A percentile compares a stretch with the other conserved stretches of the same genome.
Conservation (phyloP, 2,797 vertebrate species). For the Onychomys arenicola region DNA sequence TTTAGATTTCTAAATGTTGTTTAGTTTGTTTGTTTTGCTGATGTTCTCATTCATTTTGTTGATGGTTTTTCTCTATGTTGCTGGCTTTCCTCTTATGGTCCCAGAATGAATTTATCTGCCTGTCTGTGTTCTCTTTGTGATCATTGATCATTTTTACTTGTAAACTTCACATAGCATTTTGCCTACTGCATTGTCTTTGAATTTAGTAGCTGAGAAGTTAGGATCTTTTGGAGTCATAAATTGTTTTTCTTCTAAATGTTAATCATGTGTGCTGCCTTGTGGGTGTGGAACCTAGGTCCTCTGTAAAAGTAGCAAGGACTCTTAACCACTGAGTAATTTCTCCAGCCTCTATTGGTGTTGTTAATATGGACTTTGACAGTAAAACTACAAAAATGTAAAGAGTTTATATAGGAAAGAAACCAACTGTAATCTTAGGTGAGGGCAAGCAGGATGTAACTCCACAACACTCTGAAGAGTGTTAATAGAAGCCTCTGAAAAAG, state of each 20-base stretch:
- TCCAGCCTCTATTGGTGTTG: neutral
- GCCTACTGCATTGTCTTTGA: neutral
- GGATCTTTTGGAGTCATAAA: neutral
- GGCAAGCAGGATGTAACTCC: neutral
- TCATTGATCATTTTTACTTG: neutral
- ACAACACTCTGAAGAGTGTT: neutral
- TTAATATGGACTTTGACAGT: neutral
- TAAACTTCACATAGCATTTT: neutral
- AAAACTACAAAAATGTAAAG: neutral
- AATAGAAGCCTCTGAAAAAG: neutral
- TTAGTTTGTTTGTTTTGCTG: neutral
- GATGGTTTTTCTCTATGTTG: neutral
- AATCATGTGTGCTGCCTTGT: neutral
- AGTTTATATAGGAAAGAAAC: neutral
- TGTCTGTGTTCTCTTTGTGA: neutral
- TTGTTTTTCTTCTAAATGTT: neutral
- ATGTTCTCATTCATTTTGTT: neutral
- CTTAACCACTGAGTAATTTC: neutral
- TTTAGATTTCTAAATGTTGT: neutral
- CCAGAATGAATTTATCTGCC: neutral
- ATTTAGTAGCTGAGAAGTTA: neutral
- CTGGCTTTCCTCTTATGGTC: neutral
- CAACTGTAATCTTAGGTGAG: neutral
- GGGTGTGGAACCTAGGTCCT: neutral
- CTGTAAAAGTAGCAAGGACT: neutral